Conservation (phyloP, 1,140 invertebrate genomes). For the Drosophila navojoa region DNA sequence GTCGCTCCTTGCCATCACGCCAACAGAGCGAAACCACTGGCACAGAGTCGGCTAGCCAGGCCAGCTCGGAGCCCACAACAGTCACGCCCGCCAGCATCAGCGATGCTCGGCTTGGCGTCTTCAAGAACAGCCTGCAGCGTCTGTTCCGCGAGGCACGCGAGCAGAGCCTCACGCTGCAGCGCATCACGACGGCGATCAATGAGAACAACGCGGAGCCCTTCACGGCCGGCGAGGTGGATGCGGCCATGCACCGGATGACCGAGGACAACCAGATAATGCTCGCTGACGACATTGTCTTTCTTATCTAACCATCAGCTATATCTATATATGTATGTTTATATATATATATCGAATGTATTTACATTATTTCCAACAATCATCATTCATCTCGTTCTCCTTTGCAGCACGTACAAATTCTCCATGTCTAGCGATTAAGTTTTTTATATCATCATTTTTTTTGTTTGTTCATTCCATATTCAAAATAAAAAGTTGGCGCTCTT, state of each 20-base stretch:
- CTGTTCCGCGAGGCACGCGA: conserved; percentile 89
- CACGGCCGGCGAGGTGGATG: conserved; percentile 88
- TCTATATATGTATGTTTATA: too few relatives aligned
- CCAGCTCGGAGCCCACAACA: conserved; percentile 10
- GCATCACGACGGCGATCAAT: conserved; percentile 87
- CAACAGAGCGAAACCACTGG: not conserved
- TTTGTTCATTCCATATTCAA: conserved; percentile 29
- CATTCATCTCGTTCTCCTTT: not conserved
- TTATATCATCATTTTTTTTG: not conserved
- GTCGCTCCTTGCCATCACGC: conserved; percentile 55
- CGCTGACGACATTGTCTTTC: conserved; percentile 93
- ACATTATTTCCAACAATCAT: conserved; percentile 10
- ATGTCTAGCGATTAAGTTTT: conserved; percentile 15
- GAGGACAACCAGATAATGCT: conserved; percentile 96
- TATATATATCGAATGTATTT: not conserved
- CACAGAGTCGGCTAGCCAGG: conserved; percentile 36
- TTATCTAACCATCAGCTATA: conserved; percentile 87
- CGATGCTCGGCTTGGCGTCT: conserved; percentile 83
- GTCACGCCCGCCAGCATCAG: conserved; percentile 36
- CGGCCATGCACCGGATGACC: conserved; percentile 92
- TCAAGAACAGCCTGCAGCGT: conserved; percentile 87
- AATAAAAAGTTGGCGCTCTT: conserved; percentile 16
- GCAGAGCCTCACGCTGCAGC: conserved; percentile 87
- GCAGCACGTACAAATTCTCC: conserved; percentile 7
- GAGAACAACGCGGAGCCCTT: conserved; percentile 87